Percentiles rank a stretch among this genome's conserved stretches.
Evolutionary conservation across 2,888 invertebrate genomes (phyloP).

Genomic region (Amblyteles armatorius): DNA sequence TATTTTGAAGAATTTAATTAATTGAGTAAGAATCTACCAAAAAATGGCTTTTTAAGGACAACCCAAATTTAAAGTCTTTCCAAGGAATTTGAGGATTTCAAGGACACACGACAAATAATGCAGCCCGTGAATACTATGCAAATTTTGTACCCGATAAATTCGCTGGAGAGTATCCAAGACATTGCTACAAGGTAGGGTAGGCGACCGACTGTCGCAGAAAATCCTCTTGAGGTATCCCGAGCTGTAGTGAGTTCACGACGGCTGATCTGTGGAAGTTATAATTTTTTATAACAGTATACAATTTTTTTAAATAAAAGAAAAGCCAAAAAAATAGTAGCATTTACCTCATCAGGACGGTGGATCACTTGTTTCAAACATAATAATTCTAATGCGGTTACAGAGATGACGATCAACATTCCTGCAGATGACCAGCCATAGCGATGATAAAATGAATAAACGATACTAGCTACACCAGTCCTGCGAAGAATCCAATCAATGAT

Average conservation of each 20-base stretch:
- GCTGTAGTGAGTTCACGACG: neutral
- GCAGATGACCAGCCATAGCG: slow-evolving; percentile 65
- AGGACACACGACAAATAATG: neutral
- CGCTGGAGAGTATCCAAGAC: slow-evolving; percentile 71
- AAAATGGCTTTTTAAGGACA: too few relatives aligned
- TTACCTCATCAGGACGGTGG: slow-evolving; percentile 31
- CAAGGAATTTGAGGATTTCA: too few relatives aligned
- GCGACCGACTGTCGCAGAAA: slow-evolving; percentile 11
- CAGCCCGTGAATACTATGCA: too few relatives aligned
- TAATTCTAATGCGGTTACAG: slow-evolving; percentile 64
- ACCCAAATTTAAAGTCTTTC: too few relatives aligned
- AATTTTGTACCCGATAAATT: slow-evolving; percentile 75
- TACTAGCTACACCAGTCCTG: slow-evolving; percentile 64
- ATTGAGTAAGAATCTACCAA: too few relatives aligned
- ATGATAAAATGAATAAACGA: slow-evolving; percentile 71
- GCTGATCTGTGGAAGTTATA: neutral
- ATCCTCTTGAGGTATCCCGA: neutral
- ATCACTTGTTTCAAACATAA: slow-evolving; percentile 50
- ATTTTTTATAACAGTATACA: neutral
- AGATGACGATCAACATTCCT: slow-evolving; percentile 66
- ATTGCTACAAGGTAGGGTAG: slow-evolving; percentile 53
- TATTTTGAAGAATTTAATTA: too few relatives aligned
- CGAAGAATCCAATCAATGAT: slow-evolving; percentile 64
- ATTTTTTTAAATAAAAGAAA: neutral
- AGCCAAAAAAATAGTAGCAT: neutral